These are phyloP conservation scores for Drosophila prostipennis DNA, from an alignment of 2,888 invertebrate species.

Conservation along the genomic window DNA sequence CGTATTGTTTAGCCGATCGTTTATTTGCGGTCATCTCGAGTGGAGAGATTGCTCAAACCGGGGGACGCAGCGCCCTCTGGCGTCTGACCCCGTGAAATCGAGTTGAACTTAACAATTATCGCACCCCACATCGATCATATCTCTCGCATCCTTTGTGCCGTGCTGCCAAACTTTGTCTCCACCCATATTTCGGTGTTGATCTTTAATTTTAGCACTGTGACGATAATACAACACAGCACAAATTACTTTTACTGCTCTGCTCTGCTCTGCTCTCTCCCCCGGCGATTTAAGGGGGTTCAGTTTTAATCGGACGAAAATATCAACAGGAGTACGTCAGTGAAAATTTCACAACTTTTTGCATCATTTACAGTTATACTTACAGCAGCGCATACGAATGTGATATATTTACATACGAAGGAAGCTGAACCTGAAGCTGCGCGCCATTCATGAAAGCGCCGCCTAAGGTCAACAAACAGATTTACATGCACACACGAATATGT, in stretches of 20 bases:
- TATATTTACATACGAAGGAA: constrained; percentile 31
- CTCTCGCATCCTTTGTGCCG: constrained; percentile 26
- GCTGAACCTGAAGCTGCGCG: constrained; percentile 18
- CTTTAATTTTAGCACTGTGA: constrained; percentile 41
- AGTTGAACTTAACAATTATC: constrained; percentile 24
- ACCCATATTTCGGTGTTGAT: constrained; percentile 33
- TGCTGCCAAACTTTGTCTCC: constrained; percentile 13
- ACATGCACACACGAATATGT: constrained; percentile 21
- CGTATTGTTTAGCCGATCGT: constrained; percentile 20
- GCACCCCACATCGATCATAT: constrained; percentile 3
- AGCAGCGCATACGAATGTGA: constrained; percentile 1
- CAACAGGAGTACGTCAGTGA: constrained; percentile 28
- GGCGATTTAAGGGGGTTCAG: not conserved
- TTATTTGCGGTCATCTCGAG: constrained; percentile 23
- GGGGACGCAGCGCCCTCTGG: constrained; percentile 5
- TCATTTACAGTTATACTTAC: constrained; percentile 48
- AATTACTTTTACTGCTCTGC: constrained; percentile 8
- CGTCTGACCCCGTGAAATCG: constrained; percentile 20
- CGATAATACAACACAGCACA: constrained; percentile 18
- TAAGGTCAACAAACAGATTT: constrained; percentile 73
- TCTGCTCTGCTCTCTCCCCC: too few relatives aligned
- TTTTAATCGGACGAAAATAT: constrained; percentile 24
- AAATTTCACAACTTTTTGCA: constrained; percentile 46
- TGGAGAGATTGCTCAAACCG: not conserved
- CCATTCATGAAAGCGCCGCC: constrained; percentile 63